Conservation (phyloP, 2,888 invertebrate species). For the Chelonus formosanus region DNA sequence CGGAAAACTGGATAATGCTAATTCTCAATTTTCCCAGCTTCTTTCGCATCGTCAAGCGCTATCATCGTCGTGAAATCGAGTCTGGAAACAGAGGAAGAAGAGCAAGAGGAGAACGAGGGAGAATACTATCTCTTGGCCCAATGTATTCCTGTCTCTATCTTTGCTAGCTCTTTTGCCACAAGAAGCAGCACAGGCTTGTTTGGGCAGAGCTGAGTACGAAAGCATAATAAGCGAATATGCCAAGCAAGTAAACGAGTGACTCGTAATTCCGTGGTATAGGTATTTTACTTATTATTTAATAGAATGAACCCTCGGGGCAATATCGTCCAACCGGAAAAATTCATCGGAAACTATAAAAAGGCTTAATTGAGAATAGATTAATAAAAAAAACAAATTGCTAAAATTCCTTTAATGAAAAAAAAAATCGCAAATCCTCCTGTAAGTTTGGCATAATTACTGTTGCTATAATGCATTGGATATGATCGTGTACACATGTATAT, state of each 20-base stretch:
- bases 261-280: slow-evolving; percentile 18
- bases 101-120: slow-evolving; percentile 10
- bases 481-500: slow-evolving; percentile 18
- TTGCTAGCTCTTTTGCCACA: slow-evolving; percentile 2
- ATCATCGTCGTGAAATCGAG: slow-evolving; percentile 30
- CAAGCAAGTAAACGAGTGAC: slow-evolving; percentile 21
- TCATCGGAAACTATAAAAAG: slow-evolving; percentile 14
- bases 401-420: slow-evolving; percentile 6
- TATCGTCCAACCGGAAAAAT: slow-evolving; percentile 34
- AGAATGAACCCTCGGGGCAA: slow-evolving; percentile 28
- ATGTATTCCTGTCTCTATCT: slow-evolving; percentile 11
- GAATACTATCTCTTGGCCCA: slow-evolving; percentile 10
- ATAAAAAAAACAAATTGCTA: slow-evolving; percentile 11
- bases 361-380: neutral
- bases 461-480: slow-evolving; percentile 38
- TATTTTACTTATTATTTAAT: slow-evolving; percentile 17
- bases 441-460: slow-evolving; percentile 36
- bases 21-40: slow-evolving; percentile 28
- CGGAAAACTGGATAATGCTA: slow-evolving; percentile 27
- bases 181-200: slow-evolving; percentile 1
- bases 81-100: slow-evolving; percentile 9
- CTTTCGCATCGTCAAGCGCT: slow-evolving; percentile 28
- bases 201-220: slow-evolving; percentile 11
- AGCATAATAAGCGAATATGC: slow-evolving; percentile 26
- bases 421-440: slow-evolving; percentile 15